Percentiles rank a stretch among this genome's conserved stretches.
These are phyloP conservation scores for Dryococelus australis DNA, from an alignment of 2,888 invertebrate genomes.

Conservation along the genomic window DNA sequence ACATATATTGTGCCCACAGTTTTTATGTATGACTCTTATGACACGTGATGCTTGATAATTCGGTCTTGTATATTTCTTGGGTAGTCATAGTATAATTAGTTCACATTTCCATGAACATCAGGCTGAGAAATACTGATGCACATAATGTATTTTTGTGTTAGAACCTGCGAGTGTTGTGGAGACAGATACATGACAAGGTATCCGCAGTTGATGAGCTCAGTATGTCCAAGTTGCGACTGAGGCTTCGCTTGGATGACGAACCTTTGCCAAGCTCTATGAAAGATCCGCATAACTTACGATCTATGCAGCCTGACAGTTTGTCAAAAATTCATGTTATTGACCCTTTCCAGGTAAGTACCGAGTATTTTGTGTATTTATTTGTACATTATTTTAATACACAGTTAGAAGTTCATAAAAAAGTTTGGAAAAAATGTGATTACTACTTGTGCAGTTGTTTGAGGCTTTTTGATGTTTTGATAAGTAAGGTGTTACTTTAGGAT, in stretches of 20 bases:
- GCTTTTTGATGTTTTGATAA: no score
- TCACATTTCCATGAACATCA: not conserved
- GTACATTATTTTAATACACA: no score
- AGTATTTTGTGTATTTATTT: no score
- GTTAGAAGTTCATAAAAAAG: no score
- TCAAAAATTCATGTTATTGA: constrained; percentile 58
- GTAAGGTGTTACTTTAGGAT: no score
- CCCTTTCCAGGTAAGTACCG: constrained; percentile 55
- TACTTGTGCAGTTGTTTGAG: no score
- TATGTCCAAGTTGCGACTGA: constrained; percentile 71
- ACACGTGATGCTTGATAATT: no score
- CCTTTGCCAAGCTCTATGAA: constrained; percentile 46
- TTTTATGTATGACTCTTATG: no score
- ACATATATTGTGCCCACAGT: no score
- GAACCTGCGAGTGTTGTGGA: constrained; percentile 58
- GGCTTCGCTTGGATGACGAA: constrained; percentile 60
- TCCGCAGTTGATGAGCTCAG: constrained; percentile 75
- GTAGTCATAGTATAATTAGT: no score
- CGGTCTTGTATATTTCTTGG: no score
- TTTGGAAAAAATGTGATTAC: no score
- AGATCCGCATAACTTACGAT: constrained; percentile 54
- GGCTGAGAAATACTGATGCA: not conserved
- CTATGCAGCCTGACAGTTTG: constrained; percentile 54
- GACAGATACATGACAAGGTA: constrained; percentile 56
- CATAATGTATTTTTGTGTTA: constrained; percentile 49